Conservation (phyloP, 2,797 vertebrate genomes). For the Anableps anableps region DNA sequence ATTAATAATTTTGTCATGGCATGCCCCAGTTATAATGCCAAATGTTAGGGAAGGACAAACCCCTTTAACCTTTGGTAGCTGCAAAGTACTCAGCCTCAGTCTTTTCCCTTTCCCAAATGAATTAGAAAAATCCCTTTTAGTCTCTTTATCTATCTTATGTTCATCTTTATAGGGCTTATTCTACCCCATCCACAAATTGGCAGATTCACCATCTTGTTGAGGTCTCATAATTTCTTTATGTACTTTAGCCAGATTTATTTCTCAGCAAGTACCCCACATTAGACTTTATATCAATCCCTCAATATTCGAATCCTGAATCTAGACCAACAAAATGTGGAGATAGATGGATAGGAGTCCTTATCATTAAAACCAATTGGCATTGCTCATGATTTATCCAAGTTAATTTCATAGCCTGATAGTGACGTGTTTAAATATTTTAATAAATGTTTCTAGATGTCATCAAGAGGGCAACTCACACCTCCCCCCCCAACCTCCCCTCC, state of each 20-base stretch:
- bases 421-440: too few relatives aligned
- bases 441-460: too few relatives aligned
- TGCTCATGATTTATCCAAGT: background rate
- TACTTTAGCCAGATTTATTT: background rate
- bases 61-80: too few relatives aligned
- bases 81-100: too few relatives aligned
- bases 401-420: background rate
- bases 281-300: background rate
- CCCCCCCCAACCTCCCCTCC: too few relatives aligned
- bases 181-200: background rate
- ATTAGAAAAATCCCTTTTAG: background rate
- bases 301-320: background rate
- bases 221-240: background rate
- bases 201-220: background rate
- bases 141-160: background rate
- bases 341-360: background rate
- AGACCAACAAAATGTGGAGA: background rate
- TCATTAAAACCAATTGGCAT: background rate
- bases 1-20: too few relatives aligned
- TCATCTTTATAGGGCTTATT: background rate
- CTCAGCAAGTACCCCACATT: background rate
- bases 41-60: too few relatives aligned
- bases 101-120: too few relatives aligned
- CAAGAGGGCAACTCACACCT: too few relatives aligned
- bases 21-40: too few relatives aligned